Conservation (phyloP, 1,140 invertebrate species). For the Drosophila parabipectinata region DNA sequence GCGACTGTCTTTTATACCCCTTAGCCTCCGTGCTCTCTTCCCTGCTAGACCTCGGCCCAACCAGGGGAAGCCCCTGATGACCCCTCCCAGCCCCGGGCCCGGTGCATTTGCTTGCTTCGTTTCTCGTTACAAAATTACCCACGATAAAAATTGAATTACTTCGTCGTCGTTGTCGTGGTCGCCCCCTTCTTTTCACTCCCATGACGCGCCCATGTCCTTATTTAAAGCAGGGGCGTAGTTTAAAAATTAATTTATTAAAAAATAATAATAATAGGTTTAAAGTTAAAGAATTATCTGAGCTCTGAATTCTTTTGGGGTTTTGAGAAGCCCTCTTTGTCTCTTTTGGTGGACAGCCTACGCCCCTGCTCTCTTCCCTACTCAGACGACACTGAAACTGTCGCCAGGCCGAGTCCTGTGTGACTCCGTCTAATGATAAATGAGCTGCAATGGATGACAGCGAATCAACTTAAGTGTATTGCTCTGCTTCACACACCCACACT, state of each 20-base stretch:
- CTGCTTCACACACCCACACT: conserved; percentile 65
- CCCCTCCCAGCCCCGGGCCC: conserved; percentile 39
- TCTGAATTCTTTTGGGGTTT: no score
- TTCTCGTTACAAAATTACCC: conserved; percentile 83
- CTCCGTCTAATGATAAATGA: conserved; percentile 83
- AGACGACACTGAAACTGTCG: conserved; percentile 75
- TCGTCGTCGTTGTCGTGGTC: conserved; percentile 58
- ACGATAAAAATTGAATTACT: conserved; percentile 84
- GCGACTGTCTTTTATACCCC: conserved; percentile 14
- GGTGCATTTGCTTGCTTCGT: conserved; percentile 69
- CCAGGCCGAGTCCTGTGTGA: conserved; percentile 66
- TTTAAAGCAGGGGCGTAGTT: conserved; percentile 49
- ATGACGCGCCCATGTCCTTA: conserved; percentile 62
- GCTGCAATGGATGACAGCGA: conserved; percentile 84
- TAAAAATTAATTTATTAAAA: neutral
- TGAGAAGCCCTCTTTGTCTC: neutral
- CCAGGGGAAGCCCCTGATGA: neutral
- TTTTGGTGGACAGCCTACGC: neutral
- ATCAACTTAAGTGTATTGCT: conserved; percentile 84
- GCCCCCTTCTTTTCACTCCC: conserved; percentile 27
- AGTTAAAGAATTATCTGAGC: no score
- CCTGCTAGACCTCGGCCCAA: neutral
- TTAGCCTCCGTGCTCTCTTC: no score
- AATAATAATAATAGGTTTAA: no score
- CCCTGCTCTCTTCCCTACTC: conserved; percentile 33